phyloP scores from a whole-genome alignment of 2,797 vertebrate species.

The Salarias fasciatus region DNA sequence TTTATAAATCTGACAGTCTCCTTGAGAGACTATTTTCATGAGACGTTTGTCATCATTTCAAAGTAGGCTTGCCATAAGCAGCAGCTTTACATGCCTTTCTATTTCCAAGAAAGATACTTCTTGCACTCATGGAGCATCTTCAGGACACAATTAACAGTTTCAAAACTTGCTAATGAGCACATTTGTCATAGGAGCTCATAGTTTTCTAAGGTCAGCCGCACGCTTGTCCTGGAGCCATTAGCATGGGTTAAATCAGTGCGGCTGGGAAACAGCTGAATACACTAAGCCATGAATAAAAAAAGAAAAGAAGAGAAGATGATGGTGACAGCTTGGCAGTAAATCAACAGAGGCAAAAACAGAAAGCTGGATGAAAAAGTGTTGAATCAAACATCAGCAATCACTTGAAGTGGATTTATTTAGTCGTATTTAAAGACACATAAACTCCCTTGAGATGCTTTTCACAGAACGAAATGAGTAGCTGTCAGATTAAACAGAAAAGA shows the following conservation, averaged over 20 bases:
- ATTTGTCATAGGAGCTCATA: conserved; percentile 42
- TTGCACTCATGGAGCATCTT: conserved; percentile 60
- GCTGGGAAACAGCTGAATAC: conserved; percentile 36
- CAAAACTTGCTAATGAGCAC: conserved; percentile 46
- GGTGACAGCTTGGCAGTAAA: neutral
- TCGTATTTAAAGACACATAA: conserved; percentile 8
- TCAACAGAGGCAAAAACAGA: conserved; percentile 8
- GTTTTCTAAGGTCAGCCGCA: conserved; percentile 39
- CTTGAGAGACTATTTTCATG: conserved; percentile 68
- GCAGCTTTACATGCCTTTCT: conserved; percentile 67
- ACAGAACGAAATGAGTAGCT: conserved; percentile 24
- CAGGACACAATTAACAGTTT: conserved; percentile 57
- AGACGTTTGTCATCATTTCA: conserved; percentile 69
- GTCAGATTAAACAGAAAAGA: conserved; percentile 20
- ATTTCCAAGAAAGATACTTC: conserved; percentile 61
- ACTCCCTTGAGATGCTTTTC: conserved; percentile 14
- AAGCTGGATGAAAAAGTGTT: neutral
- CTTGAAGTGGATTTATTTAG: conserved; percentile 36
- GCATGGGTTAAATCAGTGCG: conserved; percentile 35
- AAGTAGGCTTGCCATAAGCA: conserved; percentile 50
- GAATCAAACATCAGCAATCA: conserved; percentile 1
- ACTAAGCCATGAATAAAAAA: conserved; percentile 5
- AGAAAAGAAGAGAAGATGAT: neutral
- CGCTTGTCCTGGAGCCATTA: conserved; percentile 29
- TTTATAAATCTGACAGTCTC: conserved; percentile 61